Evolutionary conservation across 2,113 vertebrate species (phyloP), one percentile per base, ranked within the genome.

Genomic region (Cynopterus brachyotis): DNA sequence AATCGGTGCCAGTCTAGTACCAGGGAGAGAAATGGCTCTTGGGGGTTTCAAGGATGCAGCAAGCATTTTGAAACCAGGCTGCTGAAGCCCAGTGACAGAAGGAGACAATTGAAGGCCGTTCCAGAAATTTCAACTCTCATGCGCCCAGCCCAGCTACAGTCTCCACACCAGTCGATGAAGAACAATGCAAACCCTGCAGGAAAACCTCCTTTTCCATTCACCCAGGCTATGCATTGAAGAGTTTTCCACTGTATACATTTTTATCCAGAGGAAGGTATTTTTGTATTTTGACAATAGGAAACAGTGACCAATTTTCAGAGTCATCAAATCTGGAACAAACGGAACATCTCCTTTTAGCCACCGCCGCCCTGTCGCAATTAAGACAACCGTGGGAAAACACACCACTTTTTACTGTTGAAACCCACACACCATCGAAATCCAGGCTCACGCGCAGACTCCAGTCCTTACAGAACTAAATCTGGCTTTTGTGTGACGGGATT

Each of bases 191-290:
- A 76, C 70, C 94, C 90, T 1, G 4, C 13, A 1, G 84, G 94
- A 95, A 79, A 47, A 85, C 81, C 62, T 59, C 72, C 69, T 85
- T 83, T 94, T 95, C 94, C 95, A 47, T 20, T 92, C 95, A 95
- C 86, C 42, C 47, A 86, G 98, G 97, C 82, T 94, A 93, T 96
- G 97, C 98, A 98, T 84, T 93, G 95, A 97, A 94, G 93, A 42
- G 93, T 98, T 98, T 98, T 98, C 97, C 98, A 97, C 97, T 97
- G 89, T 70, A 73, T 89, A 97, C 45, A 19, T 98, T 98, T 99
- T 98, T 98, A 98, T 97, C 98, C 97, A 98, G 98, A 97, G 79
- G 98, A 98, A 98, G 98, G 97, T 98, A 98, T 99, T 98, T 99
- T 99, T 98, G 70, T 98, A 98, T 93, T 97, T 8, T 91, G 98